phyloP scores from a whole-genome alignment of 2,888 invertebrate genomes.

The Allygus modestus region DNA sequence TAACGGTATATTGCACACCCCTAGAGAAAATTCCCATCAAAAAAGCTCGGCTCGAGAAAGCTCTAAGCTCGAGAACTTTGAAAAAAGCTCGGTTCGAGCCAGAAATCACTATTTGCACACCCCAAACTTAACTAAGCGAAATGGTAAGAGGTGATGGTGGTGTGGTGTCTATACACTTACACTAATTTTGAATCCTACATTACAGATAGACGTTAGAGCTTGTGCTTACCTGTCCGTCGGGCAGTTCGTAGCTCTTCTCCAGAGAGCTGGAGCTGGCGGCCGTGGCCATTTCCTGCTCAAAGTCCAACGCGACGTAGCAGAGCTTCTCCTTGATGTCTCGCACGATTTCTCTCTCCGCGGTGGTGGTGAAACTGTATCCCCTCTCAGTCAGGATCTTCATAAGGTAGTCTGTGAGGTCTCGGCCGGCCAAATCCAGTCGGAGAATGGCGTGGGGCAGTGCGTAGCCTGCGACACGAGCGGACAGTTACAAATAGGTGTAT shows the following conservation, averaged over 20 bases:
- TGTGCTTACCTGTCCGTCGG: slow-evolving; percentile 84
- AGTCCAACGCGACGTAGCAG: slow-evolving; percentile 94
- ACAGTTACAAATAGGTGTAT: no score
- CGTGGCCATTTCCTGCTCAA: slow-evolving; percentile 96
- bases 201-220: no score
- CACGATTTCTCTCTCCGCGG: slow-evolving; percentile 95
- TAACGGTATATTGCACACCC: no score
- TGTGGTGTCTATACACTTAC: no score
- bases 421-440: slow-evolving; percentile 94
- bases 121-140: no score
- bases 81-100: no score
- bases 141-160: no score
- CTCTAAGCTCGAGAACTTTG: no score
- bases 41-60: no score
- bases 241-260: slow-evolving; percentile 96
- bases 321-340: slow-evolving; percentile 96
- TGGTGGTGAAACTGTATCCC: slow-evolving; percentile 94
- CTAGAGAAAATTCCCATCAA: no score
- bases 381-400: slow-evolving; percentile 96
- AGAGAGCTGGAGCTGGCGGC: slow-evolving; percentile 93
- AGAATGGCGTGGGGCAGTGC: slow-evolving; percentile 95
- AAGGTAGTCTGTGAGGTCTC: slow-evolving; percentile 94
- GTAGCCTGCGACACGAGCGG: slow-evolving; percentile 83
- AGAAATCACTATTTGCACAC: no score
- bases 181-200: no score